These are phyloP conservation scores for Hippocampus mohnikei DNA, from an alignment of 2,113 vertebrate species.

Conservation along the genomic window DNA sequence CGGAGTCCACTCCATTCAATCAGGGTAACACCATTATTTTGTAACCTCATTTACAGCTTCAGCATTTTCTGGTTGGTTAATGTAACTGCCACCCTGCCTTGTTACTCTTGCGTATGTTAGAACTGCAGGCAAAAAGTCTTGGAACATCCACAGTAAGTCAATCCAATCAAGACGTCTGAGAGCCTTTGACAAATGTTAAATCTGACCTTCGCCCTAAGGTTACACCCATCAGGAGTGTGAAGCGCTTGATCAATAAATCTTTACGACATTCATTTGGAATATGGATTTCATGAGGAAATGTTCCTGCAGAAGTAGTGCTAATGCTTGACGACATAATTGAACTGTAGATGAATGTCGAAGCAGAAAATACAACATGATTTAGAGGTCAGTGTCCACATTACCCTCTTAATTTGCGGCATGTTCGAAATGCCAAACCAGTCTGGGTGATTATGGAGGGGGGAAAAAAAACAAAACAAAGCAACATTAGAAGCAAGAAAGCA, in stretches of 20 bases:
- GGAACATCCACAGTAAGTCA: neutral
- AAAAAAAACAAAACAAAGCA: neutral
- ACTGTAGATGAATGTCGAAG: neutral
- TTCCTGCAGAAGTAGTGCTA: neutral
- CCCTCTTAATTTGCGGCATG: neutral
- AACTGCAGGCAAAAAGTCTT: neutral
- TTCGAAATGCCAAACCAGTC: neutral
- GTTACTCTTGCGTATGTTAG: constrained; percentile 3
- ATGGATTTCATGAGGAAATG: constrained; percentile 11
- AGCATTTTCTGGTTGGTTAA: neutral
- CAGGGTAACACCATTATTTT: neutral
- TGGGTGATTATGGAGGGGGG: neutral
- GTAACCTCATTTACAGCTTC: neutral
- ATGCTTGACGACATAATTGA: neutral
- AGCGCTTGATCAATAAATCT: neutral
- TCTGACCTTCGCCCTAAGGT: constrained; percentile 1
- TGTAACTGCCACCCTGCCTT: neutral
- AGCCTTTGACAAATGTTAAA: neutral
- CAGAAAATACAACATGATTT: neutral
- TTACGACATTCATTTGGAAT: constrained; percentile 4
- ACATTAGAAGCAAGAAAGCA: neutral
- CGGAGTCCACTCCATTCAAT: neutral
- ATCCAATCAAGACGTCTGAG: neutral
- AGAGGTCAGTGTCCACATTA: neutral
- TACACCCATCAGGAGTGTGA: neutral